Base-by-base conservation (phyloP, 2,797 vertebrate species). In the Helostoma temminkii region DNA sequence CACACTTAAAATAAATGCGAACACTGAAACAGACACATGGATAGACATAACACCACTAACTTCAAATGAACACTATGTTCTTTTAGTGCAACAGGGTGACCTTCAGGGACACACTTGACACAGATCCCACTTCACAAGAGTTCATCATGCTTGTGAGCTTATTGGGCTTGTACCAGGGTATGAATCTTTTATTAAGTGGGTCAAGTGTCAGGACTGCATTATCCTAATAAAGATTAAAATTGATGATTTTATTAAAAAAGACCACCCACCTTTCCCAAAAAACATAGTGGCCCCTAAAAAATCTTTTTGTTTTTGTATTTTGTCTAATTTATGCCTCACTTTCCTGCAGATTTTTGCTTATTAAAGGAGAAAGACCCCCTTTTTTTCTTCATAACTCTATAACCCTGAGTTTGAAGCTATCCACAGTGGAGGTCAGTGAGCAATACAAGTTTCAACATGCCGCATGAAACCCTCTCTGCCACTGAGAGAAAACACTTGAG, bases 141-240 rank as follows among this genome's bases (percentile, higher is more conserved):
- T 73, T 46, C 37, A 59, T 60, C 43, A 65, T 41, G 62, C 67
- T 71, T 56, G 52, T 49, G 50, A 85, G 66, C 45, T 83, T 75
- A 83, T 56, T 56, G 61, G 36, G 49, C 49, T 66, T 61, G 71
- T 68, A 74, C 76, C 69, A 48, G 50, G n/a, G 66, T 73, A 84
- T 85, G 67, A 68, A 86, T 76, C 81, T 64, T 57, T 70, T 74
- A 80, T 87, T 81, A 73, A 70, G 24, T 72, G 50, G 62, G 63
- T 87, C 65, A 87, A 61, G 61, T 79, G 70, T 66, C 34, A 49
- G 24, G 18, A 36, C 26, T n/a, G n/a, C 9, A 47, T 60, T 43
- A 65, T 66, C 52, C 48, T 52, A 63, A 1, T 43, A 28, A 25
- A 47, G 18, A 48, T 52, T 56, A n/a, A n/a, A n/a, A n/a, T 58